These are phyloP conservation scores for Triops cancriformis DNA, from an alignment of 1,140 invertebrate species.

Conservation along the genomic window DNA sequence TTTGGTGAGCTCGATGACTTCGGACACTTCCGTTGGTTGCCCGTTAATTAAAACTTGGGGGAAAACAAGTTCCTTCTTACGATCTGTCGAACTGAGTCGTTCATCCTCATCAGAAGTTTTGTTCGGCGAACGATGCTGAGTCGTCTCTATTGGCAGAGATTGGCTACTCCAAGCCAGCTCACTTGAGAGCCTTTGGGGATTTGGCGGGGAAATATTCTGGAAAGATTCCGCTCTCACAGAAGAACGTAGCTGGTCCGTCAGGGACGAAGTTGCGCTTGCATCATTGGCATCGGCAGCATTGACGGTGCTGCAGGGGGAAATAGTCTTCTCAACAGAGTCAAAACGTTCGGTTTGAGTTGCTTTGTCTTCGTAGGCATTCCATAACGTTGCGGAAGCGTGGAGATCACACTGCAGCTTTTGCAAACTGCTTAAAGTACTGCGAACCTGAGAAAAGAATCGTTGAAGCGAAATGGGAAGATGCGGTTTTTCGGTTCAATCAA, in stretches of 20 bases:
- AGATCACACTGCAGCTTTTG: slow-evolving; percentile 19
- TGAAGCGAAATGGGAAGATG: background rate
- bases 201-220: background rate
- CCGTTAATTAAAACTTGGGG: background rate
- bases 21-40: background rate
- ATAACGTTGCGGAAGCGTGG: background rate
- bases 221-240: background rate
- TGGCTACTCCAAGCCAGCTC: background rate
- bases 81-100: background rate
- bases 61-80: background rate
- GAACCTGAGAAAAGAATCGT: background rate
- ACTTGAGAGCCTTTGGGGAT: background rate
- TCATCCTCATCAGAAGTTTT: background rate
- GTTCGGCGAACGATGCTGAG: background rate
- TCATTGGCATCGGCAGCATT: background rate
- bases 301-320: background rate
- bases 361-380: background rate
- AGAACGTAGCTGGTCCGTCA: background rate
- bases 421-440: slow-evolving; percentile 17
- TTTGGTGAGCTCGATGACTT: background rate
- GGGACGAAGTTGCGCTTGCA: background rate
- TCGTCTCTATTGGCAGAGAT: background rate
- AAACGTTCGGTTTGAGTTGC: slow-evolving; percentile 16
- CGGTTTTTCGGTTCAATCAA: background rate
- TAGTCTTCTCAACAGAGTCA: background rate